These are phyloP conservation scores for Turritopsis dohrnii DNA, from an alignment of 30 jellyfish, hydroid and myxozoan genomes.

Conservation along the genomic window DNA sequence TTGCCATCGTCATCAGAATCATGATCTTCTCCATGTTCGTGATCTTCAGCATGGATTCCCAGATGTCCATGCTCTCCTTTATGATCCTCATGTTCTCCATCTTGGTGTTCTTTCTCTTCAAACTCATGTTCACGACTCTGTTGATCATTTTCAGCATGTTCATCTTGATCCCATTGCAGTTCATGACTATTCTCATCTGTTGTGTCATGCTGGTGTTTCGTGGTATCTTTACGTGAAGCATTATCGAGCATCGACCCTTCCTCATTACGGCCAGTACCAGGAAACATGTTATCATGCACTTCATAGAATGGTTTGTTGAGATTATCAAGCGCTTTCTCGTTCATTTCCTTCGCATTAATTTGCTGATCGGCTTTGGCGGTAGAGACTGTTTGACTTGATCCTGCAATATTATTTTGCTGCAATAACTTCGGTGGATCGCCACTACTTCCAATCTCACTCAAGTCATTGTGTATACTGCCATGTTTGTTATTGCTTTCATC, in stretches of 20 bases:
- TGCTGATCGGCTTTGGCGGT: neutral
- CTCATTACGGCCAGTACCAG: neutral
- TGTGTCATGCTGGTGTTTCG: neutral
- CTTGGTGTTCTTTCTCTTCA: neutral
- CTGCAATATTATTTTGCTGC: neutral
- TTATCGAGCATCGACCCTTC: neutral
- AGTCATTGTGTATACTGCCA: neutral
- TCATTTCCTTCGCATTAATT: neutral
- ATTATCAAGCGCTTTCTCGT: neutral
- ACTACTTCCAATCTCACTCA: neutral
- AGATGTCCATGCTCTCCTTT: neutral
- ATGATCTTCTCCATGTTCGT: neutral
- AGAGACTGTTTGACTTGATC: no score
- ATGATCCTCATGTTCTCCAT: constrained; percentile 1
- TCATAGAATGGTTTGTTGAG: neutral
- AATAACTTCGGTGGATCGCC: neutral
- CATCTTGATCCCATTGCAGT: constrained; percentile 17
- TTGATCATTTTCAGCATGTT: neutral
- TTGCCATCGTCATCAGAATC: neutral
- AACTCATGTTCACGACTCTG: neutral
- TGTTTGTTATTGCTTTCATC: neutral
- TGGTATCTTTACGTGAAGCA: neutral
- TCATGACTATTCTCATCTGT: neutral
- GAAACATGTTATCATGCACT: neutral
- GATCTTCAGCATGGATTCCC: neutral